These are phyloP conservation scores for Cavia aperea DNA, from an alignment of 2,113 vertebrate genomes.

Conservation along the genomic window DNA sequence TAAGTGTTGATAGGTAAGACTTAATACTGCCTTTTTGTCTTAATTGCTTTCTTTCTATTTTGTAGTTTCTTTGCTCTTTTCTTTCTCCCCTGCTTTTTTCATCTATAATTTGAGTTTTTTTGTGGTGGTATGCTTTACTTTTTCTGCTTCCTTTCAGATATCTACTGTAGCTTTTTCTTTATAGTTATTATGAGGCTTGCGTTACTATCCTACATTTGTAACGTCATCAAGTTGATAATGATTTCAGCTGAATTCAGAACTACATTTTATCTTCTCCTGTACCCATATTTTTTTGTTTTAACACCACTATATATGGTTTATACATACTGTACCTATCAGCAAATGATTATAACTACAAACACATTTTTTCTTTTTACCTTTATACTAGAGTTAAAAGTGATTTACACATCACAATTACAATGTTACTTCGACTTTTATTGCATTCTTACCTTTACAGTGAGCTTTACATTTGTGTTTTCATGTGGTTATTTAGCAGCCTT, in stretches of 20 bases:
- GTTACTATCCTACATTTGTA: not conserved
- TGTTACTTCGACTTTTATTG: not conserved
- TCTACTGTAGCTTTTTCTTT: not conserved
- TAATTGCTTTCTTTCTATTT: not conserved
- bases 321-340: not conserved
- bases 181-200: not conserved
- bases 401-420: not conserved
- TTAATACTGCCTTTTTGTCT: not conserved
- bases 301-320: not conserved
- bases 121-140: not conserved
- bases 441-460: not conserved
- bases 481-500: not conserved
- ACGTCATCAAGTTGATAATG: not conserved
- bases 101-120: not conserved
- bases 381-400: not conserved
- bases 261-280: not conserved
- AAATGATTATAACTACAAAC: not conserved
- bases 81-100: not conserved
- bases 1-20: not conserved
- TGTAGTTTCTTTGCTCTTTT: not conserved
- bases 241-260: not conserved
- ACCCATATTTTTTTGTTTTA: not conserved
- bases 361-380: not conserved
- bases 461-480: not conserved
- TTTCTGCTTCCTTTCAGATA: not conserved